A percentile compares a stretch with the other conserved stretches of the same genome.
phyloP scores from a whole-genome alignment of 2,113 vertebrate genomes.

The Saccopteryx leptura region DNA sequence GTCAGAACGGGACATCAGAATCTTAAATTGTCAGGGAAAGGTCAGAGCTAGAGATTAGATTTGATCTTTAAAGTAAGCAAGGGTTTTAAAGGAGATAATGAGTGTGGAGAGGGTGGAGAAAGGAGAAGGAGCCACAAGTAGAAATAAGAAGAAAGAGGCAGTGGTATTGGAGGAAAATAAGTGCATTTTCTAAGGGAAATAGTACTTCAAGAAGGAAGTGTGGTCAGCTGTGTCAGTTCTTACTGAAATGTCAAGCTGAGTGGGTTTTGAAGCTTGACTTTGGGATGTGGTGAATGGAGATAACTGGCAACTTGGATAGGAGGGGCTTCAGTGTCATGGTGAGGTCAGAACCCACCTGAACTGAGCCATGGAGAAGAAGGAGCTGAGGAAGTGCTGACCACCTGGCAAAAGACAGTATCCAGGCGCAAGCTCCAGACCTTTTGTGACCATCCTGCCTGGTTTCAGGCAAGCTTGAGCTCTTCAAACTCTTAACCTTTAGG shows the following conservation, averaged over 20 bases:
- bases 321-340: neutral
- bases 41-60: neutral
- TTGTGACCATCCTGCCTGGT: neutral
- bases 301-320: neutral
- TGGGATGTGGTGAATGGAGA: neutral
- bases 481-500: neutral
- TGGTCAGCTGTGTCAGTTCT: neutral
- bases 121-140: neutral
- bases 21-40: neutral
- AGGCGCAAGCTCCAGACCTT: too few species aligned
- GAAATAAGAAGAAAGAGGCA: neutral
- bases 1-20: neutral
- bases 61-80: neutral
- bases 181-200: neutral
- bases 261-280: neutral
- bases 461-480: neutral
- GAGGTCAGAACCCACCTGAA: fast-evolving
- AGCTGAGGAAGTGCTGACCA: too few species aligned
- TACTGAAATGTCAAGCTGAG: neutral
- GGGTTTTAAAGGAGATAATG: neutral
- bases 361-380: neutral
- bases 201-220: neutral
- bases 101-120: neutral
- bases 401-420: neutral
- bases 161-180: neutral